A percentile compares a stretch with the other conserved stretches of the same genome.
phyloP scores from a whole-genome alignment of 2,113 vertebrate species.

The Anthoscopus minutus region DNA sequence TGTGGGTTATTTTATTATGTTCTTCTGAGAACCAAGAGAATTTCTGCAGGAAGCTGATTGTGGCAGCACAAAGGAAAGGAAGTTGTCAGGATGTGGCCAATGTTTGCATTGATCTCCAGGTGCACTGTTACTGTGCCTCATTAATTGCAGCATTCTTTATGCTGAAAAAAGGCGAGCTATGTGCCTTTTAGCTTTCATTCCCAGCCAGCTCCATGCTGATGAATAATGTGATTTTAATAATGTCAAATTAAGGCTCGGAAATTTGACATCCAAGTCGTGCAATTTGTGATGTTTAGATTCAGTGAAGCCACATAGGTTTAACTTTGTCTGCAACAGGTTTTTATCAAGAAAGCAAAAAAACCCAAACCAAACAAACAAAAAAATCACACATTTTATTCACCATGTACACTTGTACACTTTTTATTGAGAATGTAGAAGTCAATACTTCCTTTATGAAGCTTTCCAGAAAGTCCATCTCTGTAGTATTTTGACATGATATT shows the following conservation, averaged over 20 bases:
- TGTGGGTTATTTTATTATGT: background rate
- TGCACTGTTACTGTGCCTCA: background rate
- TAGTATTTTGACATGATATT: background rate
- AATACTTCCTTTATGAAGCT: background rate
- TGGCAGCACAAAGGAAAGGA: background rate
- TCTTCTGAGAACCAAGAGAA: background rate
- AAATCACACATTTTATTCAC: background rate
- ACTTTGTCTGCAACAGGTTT: background rate
- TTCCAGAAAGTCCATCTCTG: background rate
- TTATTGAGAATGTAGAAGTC: background rate
- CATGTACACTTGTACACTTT: background rate
- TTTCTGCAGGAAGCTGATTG: constrained; percentile 7
- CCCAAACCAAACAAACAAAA: background rate
- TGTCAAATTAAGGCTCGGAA: background rate
- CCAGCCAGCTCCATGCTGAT: background rate
- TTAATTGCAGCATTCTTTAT: background rate
- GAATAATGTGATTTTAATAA: background rate
- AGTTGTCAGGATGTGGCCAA: background rate
- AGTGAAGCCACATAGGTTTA: background rate
- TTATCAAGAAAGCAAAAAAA: background rate
- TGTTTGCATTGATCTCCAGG: background rate
- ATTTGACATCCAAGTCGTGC: background rate
- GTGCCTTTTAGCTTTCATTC: background rate
- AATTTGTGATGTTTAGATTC: background rate
- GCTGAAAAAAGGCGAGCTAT: background rate